These are phyloP conservation scores for Hydrocynus forskahlii DNA, from an alignment of 2,797 vertebrate species.

Conservation along the genomic window DNA sequence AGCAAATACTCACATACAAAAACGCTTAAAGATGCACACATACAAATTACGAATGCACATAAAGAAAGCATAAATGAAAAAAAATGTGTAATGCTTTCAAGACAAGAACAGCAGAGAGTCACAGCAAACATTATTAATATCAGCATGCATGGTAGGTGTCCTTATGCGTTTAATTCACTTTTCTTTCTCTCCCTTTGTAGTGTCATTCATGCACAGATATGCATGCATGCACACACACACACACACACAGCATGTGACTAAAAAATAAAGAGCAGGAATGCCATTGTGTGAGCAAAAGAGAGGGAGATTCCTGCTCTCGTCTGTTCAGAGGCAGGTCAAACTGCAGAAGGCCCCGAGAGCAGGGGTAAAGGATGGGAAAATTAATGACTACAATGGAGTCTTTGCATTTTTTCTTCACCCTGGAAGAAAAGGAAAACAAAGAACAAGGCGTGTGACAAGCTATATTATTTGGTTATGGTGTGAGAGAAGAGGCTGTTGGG, in stretches of 20 bases:
- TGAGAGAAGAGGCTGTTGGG: slow-evolving; percentile 86
- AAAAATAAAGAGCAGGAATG: slow-evolving; percentile 75
- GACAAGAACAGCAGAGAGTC: neutral
- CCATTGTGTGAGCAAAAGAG: slow-evolving; percentile 80
- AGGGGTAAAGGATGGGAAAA: slow-evolving; percentile 93
- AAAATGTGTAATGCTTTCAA: neutral
- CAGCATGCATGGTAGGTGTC: neutral
- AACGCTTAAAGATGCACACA: slow-evolving; percentile 58
- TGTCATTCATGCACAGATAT: slow-evolving; percentile 62
- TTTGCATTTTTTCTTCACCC: slow-evolving; percentile 90
- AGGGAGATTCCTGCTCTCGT: slow-evolving; percentile 83
- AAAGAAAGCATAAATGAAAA: slow-evolving; percentile 48
- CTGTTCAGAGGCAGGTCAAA: slow-evolving; percentile 89
- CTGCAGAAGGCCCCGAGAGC: slow-evolving; percentile 79
- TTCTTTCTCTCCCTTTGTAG: slow-evolving; percentile 28
- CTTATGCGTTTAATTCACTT: slow-evolving; percentile 11
- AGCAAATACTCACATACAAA: slow-evolving; percentile 39
- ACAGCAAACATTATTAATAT: neutral
- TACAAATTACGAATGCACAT: slow-evolving; percentile 47
- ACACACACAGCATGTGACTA: slow-evolving; percentile 78
- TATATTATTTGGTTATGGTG: slow-evolving; percentile 98
- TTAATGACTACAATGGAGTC: slow-evolving; percentile 97
- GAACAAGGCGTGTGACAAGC: slow-evolving; percentile 98
- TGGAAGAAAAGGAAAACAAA: slow-evolving; percentile 88
- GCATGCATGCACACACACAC: slow-evolving; percentile 41